These are phyloP conservation scores for Cephus pygmeus DNA, from an alignment of 2,888 invertebrate species.

Conservation along the genomic window DNA sequence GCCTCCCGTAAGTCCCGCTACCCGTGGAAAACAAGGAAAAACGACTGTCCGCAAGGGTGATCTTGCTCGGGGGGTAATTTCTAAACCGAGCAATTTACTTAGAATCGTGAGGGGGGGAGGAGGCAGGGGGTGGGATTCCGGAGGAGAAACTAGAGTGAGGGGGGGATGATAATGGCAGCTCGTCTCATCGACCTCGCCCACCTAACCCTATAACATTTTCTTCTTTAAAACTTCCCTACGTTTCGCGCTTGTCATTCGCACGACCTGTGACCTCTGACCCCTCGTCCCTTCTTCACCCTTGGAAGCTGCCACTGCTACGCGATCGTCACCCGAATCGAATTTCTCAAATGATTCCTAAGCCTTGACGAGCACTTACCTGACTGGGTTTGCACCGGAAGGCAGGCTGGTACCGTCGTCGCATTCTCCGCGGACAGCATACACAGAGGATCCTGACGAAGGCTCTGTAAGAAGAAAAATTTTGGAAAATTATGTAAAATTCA, in stretches of 20 bases:
- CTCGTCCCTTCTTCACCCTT: constrained; percentile 7
- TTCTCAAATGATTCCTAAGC: no score
- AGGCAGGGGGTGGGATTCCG: no score
- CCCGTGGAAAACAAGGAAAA: constrained; percentile 7
- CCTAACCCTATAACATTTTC: no score
- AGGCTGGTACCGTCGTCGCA: constrained; percentile 84
- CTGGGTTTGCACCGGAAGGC: constrained; percentile 87
- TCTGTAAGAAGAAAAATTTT: constrained; percentile 73
- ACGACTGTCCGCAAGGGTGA: constrained; percentile 1
- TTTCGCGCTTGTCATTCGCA: constrained; percentile 10
- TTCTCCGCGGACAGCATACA: constrained; percentile 86
- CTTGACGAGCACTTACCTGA: constrained; percentile 71
- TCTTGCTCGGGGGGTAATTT: neutral
- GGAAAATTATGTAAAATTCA: neutral
- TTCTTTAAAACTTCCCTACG: neutral
- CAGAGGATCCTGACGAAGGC: constrained; percentile 93
- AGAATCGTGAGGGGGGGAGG: constrained; percentile 9
- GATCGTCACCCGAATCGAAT: no score
- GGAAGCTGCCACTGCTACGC: neutral
- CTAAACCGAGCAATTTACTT: constrained; percentile 27
- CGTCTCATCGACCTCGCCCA: no score
- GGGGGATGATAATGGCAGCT: no score
- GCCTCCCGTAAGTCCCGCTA: no score
- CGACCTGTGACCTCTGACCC: constrained; percentile 5
- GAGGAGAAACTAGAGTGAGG: no score